These are phyloP conservation scores for Drosophila ogumai DNA, from an alignment of 1,140 invertebrate species.

Conservation along the genomic window DNA sequence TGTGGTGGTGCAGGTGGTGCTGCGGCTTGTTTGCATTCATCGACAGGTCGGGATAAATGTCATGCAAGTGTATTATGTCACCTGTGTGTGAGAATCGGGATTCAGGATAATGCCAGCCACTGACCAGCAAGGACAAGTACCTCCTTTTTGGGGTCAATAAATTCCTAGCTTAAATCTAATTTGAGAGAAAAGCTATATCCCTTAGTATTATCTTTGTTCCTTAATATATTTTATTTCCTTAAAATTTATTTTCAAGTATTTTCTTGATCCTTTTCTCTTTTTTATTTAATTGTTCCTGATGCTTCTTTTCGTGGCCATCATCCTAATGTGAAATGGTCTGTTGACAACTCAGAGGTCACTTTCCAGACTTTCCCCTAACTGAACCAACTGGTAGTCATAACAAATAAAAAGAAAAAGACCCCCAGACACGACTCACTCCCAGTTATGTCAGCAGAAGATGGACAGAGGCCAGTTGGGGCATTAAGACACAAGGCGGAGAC, in stretches of 20 bases:
- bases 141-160: neutral
- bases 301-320: too few species aligned
- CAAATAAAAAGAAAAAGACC: constrained; percentile 23
- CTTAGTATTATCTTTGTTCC: neutral
- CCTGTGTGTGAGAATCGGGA: constrained; percentile 78
- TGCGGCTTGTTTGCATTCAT: constrained; percentile 68
- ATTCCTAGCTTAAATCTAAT: neutral
- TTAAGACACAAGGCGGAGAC: constrained; percentile 34
- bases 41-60: constrained; percentile 83
- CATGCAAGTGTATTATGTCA: constrained; percentile 85
- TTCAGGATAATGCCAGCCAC: constrained; percentile 20
- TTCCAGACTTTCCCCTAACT: constrained; percentile 36
- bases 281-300: neutral
- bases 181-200: neutral
- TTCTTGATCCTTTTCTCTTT: too few species aligned
- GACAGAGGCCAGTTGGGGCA: constrained; percentile 26
- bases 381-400: constrained; percentile 32
- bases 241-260: neutral
- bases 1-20: constrained; percentile 52
- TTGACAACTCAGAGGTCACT: constrained; percentile 14
- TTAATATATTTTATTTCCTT: neutral
- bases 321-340: neutral
- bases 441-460: constrained; percentile 40
- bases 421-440: constrained; percentile 12
- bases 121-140: neutral